phyloP scores from a whole-genome alignment of 2,888 invertebrate species.

The Mesochorus sp. region DNA sequence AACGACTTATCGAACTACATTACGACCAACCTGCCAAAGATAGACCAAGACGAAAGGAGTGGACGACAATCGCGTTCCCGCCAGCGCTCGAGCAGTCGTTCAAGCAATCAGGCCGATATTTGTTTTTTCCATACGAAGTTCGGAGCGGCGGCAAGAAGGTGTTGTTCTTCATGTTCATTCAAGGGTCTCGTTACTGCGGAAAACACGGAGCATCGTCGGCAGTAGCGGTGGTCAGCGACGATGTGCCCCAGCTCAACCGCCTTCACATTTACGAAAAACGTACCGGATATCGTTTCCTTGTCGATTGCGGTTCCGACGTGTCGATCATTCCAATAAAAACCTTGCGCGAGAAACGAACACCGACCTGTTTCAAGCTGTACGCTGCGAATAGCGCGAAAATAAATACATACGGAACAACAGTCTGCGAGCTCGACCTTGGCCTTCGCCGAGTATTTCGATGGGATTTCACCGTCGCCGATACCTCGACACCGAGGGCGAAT shows the following conservation, averaged over 20 bases:
- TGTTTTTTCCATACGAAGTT: slow-evolving; percentile 22
- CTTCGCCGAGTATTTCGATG: slow-evolving; percentile 33
- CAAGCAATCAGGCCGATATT: background rate
- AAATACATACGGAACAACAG: slow-evolving; percentile 40
- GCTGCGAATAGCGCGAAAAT: slow-evolving; percentile 52
- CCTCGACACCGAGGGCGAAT: slow-evolving; percentile 26
- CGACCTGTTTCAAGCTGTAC: background rate
- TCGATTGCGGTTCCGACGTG: slow-evolving; percentile 58
- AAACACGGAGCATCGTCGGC: slow-evolving; percentile 33
- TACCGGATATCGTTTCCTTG: slow-evolving; percentile 46
- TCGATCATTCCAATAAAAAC: slow-evolving; percentile 19
- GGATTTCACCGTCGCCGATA: slow-evolving; percentile 23
- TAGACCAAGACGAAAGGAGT: background rate
- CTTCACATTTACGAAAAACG: slow-evolving; percentile 48
- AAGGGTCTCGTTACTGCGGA: background rate
- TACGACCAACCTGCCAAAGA: background rate
- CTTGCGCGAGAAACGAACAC: background rate
- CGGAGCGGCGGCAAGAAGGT: slow-evolving; percentile 26
- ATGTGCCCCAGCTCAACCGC: slow-evolving; percentile 31
- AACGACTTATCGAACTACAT: background rate
- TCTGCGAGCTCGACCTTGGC: slow-evolving; percentile 26
- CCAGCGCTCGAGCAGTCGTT: slow-evolving; percentile 3
- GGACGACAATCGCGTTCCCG: background rate
- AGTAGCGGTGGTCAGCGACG: slow-evolving; percentile 24
- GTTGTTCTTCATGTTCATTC: slow-evolving; percentile 16